phyloP scores from a whole-genome alignment of 2,113 vertebrate genomes.

The Oxygymnocypris stewartii region DNA sequence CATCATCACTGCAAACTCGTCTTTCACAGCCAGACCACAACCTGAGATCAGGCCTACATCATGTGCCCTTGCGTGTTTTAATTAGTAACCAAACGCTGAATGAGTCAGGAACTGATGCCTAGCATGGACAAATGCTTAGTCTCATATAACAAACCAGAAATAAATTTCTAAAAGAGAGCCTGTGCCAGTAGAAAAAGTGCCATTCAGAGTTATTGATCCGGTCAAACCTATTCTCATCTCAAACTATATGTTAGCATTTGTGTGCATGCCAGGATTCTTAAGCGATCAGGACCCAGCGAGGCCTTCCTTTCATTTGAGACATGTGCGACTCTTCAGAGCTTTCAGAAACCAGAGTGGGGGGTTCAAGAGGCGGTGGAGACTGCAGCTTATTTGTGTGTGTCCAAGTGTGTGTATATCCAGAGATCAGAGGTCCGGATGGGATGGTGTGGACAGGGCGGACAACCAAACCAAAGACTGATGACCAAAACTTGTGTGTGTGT shows the following conservation, averaged over 20 bases:
- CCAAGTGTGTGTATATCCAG: slow-evolving; percentile 17
- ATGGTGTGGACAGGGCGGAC: slow-evolving; percentile 46
- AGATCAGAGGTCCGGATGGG: slow-evolving; percentile 29
- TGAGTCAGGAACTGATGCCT: not conserved
- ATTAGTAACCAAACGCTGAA: not conserved
- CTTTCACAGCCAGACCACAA: not conserved
- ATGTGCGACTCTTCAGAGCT: slow-evolving; percentile 38
- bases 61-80: not conserved
- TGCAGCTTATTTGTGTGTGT: slow-evolving; percentile 25
- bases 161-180: not conserved
- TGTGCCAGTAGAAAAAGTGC: not conserved
- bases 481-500: slow-evolving; percentile 49
- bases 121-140: not conserved
- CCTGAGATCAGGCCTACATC: not conserved
- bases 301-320: not conserved
- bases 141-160: not conserved
- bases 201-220: slow-evolving; percentile 5
- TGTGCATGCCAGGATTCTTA: not conserved
- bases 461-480: slow-evolving; percentile 60
- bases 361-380: slow-evolving; percentile 14
- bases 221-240: not conserved
- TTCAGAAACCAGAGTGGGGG: slow-evolving; percentile 44
- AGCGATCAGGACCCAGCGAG: slow-evolving; percentile 1
- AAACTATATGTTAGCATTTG: not conserved
- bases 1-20: not conserved